phyloP scores from a whole-genome alignment of 1,140 invertebrate species.

The Drosophila rhopaloa region DNA sequence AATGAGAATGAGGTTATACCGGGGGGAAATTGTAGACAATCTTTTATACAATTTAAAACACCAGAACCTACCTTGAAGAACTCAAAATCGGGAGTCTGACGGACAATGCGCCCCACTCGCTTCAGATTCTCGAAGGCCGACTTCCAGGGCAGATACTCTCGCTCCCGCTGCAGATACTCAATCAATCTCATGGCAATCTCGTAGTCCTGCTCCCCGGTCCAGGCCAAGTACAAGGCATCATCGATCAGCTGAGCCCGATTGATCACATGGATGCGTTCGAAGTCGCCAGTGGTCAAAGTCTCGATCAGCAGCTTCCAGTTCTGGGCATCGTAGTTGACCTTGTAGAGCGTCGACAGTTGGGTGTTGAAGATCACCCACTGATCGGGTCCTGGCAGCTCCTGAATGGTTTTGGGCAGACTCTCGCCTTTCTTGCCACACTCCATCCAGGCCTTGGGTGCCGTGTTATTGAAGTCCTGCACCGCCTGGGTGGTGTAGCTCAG shows the following conservation, averaged over 20 bases:
- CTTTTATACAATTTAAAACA: background rate
- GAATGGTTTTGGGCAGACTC: constrained; percentile 64
- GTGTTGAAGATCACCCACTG: constrained; percentile 89
- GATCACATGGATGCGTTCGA: constrained; percentile 87
- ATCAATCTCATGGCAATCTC: constrained; percentile 87
- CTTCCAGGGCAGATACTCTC: constrained; percentile 89
- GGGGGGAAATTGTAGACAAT: background rate
- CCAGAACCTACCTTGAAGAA: constrained; percentile 86
- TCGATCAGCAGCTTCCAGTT: constrained; percentile 89
- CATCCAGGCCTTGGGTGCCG: constrained; percentile 87
- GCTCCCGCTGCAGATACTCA: constrained; percentile 88
- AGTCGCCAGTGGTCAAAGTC: constrained; percentile 86
- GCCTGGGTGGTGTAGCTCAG: constrained; percentile 88
- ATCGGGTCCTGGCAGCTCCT: constrained; percentile 75
- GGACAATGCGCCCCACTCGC: constrained; percentile 86
- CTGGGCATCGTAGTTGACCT: constrained; percentile 90
- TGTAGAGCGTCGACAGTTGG: constrained; percentile 88
- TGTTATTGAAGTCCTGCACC: constrained; percentile 88
- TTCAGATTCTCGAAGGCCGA: constrained; percentile 87
- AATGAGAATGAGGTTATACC: constrained; percentile 58
- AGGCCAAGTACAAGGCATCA: constrained; percentile 91
- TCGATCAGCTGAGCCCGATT: constrained; percentile 93
- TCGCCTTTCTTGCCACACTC: constrained; percentile 77
- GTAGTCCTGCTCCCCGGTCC: constrained; percentile 89
- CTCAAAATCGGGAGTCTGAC: constrained; percentile 85